A percentile compares a stretch with the other conserved stretches of the same genome.
phyloP scores from a whole-genome alignment of 1,140 invertebrate species.

The Hypothenemus hampei region DNA sequence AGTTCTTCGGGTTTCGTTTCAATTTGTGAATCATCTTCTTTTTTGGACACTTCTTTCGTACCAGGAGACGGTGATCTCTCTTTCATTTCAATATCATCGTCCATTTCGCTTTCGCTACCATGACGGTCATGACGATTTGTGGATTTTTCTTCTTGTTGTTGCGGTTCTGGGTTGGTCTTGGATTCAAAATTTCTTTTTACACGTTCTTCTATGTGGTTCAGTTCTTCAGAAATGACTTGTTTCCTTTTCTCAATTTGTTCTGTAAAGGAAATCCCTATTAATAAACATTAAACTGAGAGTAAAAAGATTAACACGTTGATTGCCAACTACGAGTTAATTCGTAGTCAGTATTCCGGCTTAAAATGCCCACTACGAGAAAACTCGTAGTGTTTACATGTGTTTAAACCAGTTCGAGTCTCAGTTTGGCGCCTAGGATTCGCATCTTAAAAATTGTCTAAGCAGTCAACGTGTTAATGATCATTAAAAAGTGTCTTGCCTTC shows the following conservation, averaged over 20 bases:
- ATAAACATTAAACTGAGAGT: slow-evolving; percentile 8
- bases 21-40: slow-evolving; percentile 6
- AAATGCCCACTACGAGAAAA: too few species aligned
- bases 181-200: slow-evolving; percentile 39
- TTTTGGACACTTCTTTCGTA: neutral
- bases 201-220: slow-evolving; percentile 39
- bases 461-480: neutral
- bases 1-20: neutral
- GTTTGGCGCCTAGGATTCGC: too few species aligned
- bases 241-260: slow-evolving; percentile 47
- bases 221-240: slow-evolving; percentile 37
- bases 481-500: slow-evolving; percentile 47
- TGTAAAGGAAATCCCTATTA: slow-evolving; percentile 35
- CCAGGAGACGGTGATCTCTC: slow-evolving; percentile 7
- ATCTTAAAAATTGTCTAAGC: neutral
- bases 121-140: slow-evolving; percentile 5
- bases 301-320: too few species aligned
- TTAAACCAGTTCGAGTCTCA: too few species aligned
- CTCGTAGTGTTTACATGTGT: too few species aligned
- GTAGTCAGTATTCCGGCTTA: too few species aligned
- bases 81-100: slow-evolving; percentile 18
- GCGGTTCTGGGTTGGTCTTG: slow-evolving; percentile 21
- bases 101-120: slow-evolving; percentile 17
- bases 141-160: slow-evolving; percentile 9
- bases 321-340: too few species aligned